Percentiles rank a stretch among this genome's conserved stretches.
Conservation (phyloP, 2,797 vertebrate species). For the Notamacropus eugenii region DNA sequence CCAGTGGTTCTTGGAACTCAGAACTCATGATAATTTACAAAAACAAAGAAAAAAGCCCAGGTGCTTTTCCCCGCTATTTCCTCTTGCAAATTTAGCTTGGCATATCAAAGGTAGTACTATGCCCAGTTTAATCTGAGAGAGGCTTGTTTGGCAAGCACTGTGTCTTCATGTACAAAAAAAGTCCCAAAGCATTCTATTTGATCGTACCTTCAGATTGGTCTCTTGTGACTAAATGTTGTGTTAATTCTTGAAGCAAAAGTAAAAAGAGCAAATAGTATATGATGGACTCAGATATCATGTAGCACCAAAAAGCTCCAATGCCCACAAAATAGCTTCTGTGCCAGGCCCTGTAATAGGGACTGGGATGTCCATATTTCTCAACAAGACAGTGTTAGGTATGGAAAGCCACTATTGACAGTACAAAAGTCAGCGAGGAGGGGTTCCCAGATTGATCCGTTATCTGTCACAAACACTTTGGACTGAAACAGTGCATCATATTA, state of each 20-base stretch:
- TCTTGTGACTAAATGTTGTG: not conserved
- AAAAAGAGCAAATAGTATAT: not conserved
- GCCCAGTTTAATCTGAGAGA: not conserved
- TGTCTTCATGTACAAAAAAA: not conserved
- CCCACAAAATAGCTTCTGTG: not conserved
- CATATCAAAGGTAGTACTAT: not conserved
- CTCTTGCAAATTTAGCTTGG: not conserved
- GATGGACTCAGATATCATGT: not conserved
- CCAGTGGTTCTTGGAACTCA: not conserved
- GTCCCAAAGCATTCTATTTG: not conserved
- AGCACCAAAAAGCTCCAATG: not conserved
- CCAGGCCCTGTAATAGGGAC: not conserved
- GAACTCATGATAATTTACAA: not conserved
- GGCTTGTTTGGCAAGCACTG: not conserved
- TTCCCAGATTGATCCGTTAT: not conserved
- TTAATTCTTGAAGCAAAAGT: not conserved
- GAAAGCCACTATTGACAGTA: not conserved
- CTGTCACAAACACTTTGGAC: not conserved
- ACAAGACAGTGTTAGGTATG: not conserved
- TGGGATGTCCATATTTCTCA: not conserved
- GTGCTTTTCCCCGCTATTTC: not conserved
- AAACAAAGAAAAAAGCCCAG: not conserved
- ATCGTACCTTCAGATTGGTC: not conserved
- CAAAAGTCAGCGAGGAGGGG: not conserved
- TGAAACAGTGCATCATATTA: not conserved